Percentiles rank a stretch among this genome's conserved stretches.
phyloP scores from a whole-genome alignment of 2,888 invertebrate species.

The Oscheius sp. region DNA sequence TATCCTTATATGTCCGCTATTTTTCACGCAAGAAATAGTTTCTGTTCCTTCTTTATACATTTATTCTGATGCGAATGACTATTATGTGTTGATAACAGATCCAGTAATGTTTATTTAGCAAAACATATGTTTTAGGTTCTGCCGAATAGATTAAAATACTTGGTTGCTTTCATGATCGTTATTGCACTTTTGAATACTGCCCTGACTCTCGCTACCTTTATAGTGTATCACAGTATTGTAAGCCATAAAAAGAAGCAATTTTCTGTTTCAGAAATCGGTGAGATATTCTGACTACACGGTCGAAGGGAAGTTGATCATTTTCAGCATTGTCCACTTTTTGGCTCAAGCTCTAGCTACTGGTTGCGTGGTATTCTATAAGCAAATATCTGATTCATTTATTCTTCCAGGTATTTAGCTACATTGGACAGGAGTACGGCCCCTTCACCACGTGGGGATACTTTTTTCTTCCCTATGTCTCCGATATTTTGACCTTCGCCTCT shows the following conservation, averaged over 20 bases:
- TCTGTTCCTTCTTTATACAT: background rate
- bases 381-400: background rate
- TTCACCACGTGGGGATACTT: background rate
- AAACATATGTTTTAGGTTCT: background rate
- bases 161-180: background rate
- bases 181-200: background rate
- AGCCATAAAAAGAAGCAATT: too few relatives aligned
- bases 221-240: background rate
- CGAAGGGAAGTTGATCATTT: background rate
- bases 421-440: background rate
- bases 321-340: background rate
- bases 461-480: background rate
- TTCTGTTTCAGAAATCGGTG: too few relatives aligned
- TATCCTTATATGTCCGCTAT: too few relatives aligned
- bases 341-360: background rate
- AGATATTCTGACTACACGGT: background rate
- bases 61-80: background rate
- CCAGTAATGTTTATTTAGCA: background rate
- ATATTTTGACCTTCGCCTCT: conserved; percentile 2
- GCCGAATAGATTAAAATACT: background rate
- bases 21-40: too few relatives aligned
- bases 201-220: background rate
- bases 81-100: background rate
- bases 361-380: background rate
- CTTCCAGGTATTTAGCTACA: background rate